Evolutionary conservation across 2,113 vertebrate species (phyloP).

Genomic region (Astur gentilis): DNA sequence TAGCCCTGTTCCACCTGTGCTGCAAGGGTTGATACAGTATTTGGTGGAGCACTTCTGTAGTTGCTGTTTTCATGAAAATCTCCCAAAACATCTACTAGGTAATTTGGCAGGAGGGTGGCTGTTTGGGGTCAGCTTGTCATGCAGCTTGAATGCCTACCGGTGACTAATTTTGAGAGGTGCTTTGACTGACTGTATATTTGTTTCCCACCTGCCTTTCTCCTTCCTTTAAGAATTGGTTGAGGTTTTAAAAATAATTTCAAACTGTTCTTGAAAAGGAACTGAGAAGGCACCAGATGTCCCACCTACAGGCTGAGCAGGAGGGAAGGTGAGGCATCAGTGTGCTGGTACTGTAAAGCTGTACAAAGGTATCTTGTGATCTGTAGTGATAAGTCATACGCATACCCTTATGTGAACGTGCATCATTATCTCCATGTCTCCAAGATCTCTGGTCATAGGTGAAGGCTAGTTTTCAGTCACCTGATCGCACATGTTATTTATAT

Average conservation of each 20-base stretch:
- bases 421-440: not conserved
- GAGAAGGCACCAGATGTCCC: not conserved
- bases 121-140: not conserved
- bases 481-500: not conserved
- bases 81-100: not conserved
- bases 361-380: not conserved
- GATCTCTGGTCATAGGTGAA: not conserved
- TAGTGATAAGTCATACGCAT: not conserved
- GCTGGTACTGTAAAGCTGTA: not conserved
- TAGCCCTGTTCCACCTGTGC: not conserved
- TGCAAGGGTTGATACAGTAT: not conserved
- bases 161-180: not conserved
- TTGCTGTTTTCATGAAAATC: not conserved
- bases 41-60: not conserved
- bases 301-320: not conserved
- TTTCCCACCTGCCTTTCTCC: not conserved
- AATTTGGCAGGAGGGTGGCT: not conserved
- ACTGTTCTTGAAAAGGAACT: not conserved
- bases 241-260: not conserved
- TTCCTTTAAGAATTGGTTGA: not conserved
- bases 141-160: not conserved
- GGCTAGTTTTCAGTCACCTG: not conserved
- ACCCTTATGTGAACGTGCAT: accelerated
- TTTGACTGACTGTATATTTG: not conserved
- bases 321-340: not conserved